Evolutionary conservation across 2,797 vertebrate genomes (phyloP), one percentile per base, ranked within the genome.

Genomic region (Phoeniculus purpureus): DNA sequence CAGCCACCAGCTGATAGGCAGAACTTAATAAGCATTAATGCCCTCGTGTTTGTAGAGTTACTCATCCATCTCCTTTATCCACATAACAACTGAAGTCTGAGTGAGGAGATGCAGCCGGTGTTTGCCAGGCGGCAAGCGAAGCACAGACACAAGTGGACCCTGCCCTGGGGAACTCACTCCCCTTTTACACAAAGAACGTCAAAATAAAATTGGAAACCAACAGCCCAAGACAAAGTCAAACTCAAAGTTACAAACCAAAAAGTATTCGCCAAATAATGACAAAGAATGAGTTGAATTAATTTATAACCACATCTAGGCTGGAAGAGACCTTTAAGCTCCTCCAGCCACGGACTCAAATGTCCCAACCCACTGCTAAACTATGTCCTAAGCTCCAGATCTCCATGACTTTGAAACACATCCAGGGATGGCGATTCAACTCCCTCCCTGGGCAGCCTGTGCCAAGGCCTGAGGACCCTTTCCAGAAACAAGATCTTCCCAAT

Each of bases 101-200:
- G n/a, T 2, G 22, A 60, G 47, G 31, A 51, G 48, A 7, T 5
- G 3, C 48, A 61, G 52, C 37, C 47, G 2, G 4, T 3, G 3
- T 27, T 3, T 34, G 74, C 37, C 67, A 6, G 2, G 0, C 2
- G 5, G 60, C 7, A 1, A 6, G 31, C n/a, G 6, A 4, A 15
- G 61, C 7, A 5, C 7, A 6, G 47, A 6, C 29, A n/a, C 29
- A 20, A 34, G 7, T 0, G 3, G 10, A 20, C 55, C 14, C 21
- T 40, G 20, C 7, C 11, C 47, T 54, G 43, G 43, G 16, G 43
- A 43, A 43, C 43, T 43, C 43, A 15, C 43, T 43, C 43, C 43
- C 43, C 43, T 43, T 43, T 43, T 15, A 43, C 43, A 43, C 40
- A 55, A 9, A 32, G 12, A 13, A 31, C 19, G 37, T 0, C 0